These are phyloP conservation scores for Antechinus stuartii DNA, from an alignment of 2,113 vertebrate genomes.

Conservation along the genomic window DNA sequence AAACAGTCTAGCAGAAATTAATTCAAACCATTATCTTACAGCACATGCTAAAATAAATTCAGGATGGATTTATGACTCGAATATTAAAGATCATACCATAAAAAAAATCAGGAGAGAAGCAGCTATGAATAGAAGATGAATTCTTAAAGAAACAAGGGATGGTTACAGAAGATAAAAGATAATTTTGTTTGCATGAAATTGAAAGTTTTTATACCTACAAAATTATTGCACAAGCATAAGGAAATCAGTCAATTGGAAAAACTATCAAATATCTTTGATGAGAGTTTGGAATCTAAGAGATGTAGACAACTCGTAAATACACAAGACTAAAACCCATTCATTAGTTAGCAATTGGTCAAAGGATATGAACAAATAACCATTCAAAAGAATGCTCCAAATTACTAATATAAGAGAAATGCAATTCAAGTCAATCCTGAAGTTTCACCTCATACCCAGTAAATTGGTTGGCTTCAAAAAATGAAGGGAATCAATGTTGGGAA, in stretches of 20 bases:
- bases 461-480: not conserved
- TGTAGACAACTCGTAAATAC: not conserved
- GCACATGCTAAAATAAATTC: not conserved
- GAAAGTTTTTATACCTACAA: not conserved
- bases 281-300: not conserved
- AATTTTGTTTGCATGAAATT: not conserved
- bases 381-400: not conserved
- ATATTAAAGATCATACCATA: not conserved
- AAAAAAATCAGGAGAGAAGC: not conserved
- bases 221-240: not conserved
- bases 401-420: not conserved
- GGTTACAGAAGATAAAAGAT: not conserved
- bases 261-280: not conserved
- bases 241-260: not conserved
- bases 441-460: not conserved
- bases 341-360: not conserved
- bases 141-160: not conserved
- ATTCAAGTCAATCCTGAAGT: not conserved
- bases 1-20: not conserved
- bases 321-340: not conserved
- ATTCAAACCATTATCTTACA: not conserved
- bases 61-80: not conserved
- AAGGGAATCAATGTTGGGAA: not conserved
- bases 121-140: not conserved
- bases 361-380: not conserved